phyloP scores from a whole-genome alignment of 2,888 invertebrate species.

The Phortica magna region DNA sequence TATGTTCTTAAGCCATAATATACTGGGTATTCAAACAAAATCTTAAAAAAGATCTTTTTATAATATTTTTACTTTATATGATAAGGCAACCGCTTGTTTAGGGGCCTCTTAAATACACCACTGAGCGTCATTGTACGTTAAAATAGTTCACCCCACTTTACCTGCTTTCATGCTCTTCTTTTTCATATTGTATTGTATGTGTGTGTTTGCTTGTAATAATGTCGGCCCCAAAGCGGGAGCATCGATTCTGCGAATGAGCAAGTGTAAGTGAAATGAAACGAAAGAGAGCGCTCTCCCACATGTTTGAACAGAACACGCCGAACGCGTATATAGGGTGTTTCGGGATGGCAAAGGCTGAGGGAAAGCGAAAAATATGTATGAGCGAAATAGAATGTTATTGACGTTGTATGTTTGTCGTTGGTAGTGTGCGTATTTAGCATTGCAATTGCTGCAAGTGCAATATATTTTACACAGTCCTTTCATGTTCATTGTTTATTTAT shows the following conservation, averaged over 20 bases:
- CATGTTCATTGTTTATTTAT: conserved; percentile 15
- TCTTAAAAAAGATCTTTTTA: too few relatives aligned
- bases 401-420: neutral
- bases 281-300: conserved; percentile 14
- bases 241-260: neutral
- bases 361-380: neutral
- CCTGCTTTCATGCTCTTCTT: conserved; percentile 2
- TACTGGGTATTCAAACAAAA: too few relatives aligned
- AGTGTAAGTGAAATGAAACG: conserved; percentile 3
- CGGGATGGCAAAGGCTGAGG: neutral
- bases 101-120: too few relatives aligned
- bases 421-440: neutral
- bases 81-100: too few relatives aligned
- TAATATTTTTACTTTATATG: too few relatives aligned
- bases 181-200: neutral
- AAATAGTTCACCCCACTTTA: conserved; percentile 38
- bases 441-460: conserved; percentile 24
- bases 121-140: conserved; percentile 42
- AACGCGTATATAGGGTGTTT: neutral
- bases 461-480: neutral
- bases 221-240: conserved; percentile 8
- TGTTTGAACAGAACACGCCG: neutral
- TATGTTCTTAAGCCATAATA: too few relatives aligned
- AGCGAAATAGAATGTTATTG: neutral
- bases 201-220: neutral